Conservation (phyloP, 37 sponge, comb jelly and placozoan species). For the Haliclona indistincta region DNA sequence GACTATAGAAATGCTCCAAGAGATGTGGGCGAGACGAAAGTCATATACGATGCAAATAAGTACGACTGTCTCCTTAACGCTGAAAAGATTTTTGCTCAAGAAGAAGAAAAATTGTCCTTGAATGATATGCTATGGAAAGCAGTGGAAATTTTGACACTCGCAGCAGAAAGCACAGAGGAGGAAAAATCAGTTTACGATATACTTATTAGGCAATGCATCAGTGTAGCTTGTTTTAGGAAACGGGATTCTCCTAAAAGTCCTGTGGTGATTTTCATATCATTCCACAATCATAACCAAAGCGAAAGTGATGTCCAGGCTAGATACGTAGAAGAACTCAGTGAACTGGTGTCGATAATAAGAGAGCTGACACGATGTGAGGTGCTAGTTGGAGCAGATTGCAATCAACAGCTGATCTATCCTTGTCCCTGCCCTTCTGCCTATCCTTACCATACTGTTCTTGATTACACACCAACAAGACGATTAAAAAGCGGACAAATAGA, state of each 20-base stretch:
- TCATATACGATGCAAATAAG: not conserved
- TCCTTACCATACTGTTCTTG: too few species aligned
- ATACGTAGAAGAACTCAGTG: not conserved
- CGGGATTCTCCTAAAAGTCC: not conserved
- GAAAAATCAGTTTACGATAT: too few species aligned
- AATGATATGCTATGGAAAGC: too few species aligned
- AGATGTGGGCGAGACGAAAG: not conserved
- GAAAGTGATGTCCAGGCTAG: not conserved
- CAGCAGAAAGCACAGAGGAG: too few species aligned
- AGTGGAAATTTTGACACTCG: too few species aligned
- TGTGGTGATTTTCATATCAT: not conserved
- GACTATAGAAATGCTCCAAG: not conserved
- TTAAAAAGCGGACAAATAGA: too few species aligned
- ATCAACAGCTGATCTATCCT: too few species aligned
- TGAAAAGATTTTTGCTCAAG: too few species aligned
- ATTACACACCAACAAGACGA: not conserved
- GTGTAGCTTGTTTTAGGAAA: not conserved
- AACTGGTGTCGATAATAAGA: not conserved
- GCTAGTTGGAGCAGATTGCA: not conserved
- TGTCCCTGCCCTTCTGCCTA: too few species aligned
- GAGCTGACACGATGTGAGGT: not conserved
- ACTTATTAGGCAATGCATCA: not conserved
- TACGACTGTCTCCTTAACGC: too few species aligned
- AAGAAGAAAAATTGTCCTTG: too few species aligned
- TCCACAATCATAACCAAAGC: conserved; percentile 2